Base-by-base conservation (phyloP, 2,797 vertebrate genomes). In the Spinibarbus caldwelli region DNA sequence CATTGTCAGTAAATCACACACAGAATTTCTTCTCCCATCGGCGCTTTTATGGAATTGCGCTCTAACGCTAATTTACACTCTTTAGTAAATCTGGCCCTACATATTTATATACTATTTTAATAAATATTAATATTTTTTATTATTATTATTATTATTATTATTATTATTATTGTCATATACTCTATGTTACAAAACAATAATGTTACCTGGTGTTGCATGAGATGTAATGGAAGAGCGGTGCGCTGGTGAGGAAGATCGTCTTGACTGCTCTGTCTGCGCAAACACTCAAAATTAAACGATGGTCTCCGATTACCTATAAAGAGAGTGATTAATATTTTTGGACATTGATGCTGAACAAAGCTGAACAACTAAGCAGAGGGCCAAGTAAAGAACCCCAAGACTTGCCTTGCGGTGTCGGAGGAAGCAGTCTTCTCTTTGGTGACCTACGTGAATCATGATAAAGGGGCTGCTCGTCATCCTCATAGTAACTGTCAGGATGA, bases 271-370 rank as follows among this genome's bases (percentile, higher is more conserved):
- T 99, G 98, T 89, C 98, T 95, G 82, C 97, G 97, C 92, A 99
- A 96, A 96, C 98, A 99, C 97, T 99, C 98, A 1, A 99, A 99
- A 93, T 99, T 99, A 93, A 99, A 99, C 88, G 98, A 99, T n/a
- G 98, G 96, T 90, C 97, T 97, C 91, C 97, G 96, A 78, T 97
- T 94, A 90, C 95, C 96, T 97, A 88, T 34, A 87, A 49, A 89
- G 29, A 23, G 14, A 43, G 34, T 9, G 17, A 83, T 31, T 64
- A 41, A 86, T 15, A 12, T 43, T 15, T 15, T 47, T 29, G 19
- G 3, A 52, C 3, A 67, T 1, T 31, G 4, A 49, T 11, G 9
- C 19, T n/a, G 10, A 34, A 68, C 29, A 8, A 49, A 5, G 29
- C 10, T 49, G 17, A 34, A 52, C 29, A 31, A 52, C 62, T 41